Evolutionary conservation across 1,140 invertebrate genomes (phyloP), one percentile per base, ranked within the genome.

Genomic region (Procambarus virginalis): DNA sequence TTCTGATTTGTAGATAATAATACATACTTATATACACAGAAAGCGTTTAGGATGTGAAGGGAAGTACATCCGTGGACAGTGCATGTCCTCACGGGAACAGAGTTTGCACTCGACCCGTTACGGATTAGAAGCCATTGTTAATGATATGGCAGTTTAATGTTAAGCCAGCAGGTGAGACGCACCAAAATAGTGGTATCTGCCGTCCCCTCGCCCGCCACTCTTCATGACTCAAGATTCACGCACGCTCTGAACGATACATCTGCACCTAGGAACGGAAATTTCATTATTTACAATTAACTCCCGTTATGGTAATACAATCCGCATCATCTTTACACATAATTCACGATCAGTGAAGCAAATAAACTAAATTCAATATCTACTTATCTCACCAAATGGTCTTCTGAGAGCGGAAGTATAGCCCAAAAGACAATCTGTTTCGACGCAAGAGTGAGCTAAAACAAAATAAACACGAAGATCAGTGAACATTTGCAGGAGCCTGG

Each of bases 181-280:
- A 48, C 51, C 22, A 46, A 45, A 77, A 86, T 77, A 86, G 84
- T 86, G 84, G 58, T 46, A 34, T 78, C 6, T 77, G 51, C 48
- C 3, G 78, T 55, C 73, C 70, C 73, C n/a, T 89, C 87, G 84
- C 87, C n/a, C n/a, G 87, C 68, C 64, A 9, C 87, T 64, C 76
- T 22, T 55, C 49, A 83, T 89, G 86, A 88, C 79, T 88, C 78
- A 73, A 55, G 70, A 89, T 84, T 89, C 81, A 89, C 87, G 80
- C 87, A 89, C 87, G 81, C 81, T 77, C 68, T 83, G 87, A 89
- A 83, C 87, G 80, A 83, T 83, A 2, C 12, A 3, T 9, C 17
- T 9, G 80, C 75, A 73, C 73, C 34, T 17, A 45, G 8, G 51
- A 17, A 20, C 20, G 34, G 34, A 34, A 34, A 55, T 55, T 55